Conservation (phyloP, 2,113 vertebrate genomes). For the Drymodes brunneopygia region DNA sequence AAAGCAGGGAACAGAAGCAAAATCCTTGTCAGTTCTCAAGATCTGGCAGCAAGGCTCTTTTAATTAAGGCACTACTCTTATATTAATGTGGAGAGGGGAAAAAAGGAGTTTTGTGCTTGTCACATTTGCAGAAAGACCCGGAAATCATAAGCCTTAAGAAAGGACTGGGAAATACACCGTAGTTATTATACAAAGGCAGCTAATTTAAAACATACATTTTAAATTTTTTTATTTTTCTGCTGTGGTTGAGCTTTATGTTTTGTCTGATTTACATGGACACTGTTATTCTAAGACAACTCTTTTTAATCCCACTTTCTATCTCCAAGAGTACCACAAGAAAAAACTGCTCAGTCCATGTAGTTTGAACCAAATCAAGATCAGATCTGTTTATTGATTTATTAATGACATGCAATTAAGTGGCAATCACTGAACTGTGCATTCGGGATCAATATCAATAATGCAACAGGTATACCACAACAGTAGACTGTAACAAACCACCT, state of each 20-base stretch:
- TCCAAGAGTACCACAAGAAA: background rate
- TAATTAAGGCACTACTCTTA: background rate
- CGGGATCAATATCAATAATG: background rate
- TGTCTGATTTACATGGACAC: background rate
- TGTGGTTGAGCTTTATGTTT: background rate
- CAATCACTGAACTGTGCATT: background rate
- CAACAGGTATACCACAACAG: background rate
- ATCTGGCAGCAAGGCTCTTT: background rate
- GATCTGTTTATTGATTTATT: background rate
- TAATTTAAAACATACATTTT: background rate
- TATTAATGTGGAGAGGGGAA: fast-evolving
- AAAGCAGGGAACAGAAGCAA: background rate
- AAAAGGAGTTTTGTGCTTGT: background rate
- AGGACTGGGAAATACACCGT: background rate
- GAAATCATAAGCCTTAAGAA: background rate
- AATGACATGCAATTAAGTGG: background rate
- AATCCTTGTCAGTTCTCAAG: background rate
- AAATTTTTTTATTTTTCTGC: too few relatives aligned
- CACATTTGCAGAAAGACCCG: background rate
- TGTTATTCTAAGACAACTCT: background rate
- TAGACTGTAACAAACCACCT: background rate
- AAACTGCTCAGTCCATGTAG: background rate
- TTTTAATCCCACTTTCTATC: background rate
- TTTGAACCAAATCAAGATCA: background rate
- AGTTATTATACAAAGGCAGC: background rate